Percentiles rank a stretch among this genome's conserved stretches.
Evolutionary conservation across 2,888 invertebrate species (phyloP).

Genomic region (Drosophila greeni): DNA sequence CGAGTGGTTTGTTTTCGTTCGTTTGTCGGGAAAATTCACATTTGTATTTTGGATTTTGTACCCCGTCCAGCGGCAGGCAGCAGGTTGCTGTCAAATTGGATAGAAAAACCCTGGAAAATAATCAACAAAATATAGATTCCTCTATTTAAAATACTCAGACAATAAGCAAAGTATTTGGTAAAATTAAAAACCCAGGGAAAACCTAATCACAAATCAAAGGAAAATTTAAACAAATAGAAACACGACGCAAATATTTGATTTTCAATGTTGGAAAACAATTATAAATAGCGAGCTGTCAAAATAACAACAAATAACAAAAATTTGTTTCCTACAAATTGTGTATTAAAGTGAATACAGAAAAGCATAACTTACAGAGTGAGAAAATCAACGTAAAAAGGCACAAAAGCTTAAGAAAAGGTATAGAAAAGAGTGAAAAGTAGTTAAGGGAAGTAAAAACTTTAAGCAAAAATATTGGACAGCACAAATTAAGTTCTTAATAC

Average conservation of each 20-base stretch:
- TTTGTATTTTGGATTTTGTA: conserved; percentile 44
- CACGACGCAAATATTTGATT: not conserved
- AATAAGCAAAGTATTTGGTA: not conserved
- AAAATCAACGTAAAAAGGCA: not conserved
- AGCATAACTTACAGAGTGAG: not conserved
- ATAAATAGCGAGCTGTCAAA: conserved; percentile 1
- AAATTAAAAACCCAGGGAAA: not conserved
- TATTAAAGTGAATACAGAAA: not conserved
- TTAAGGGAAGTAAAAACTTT: no score
- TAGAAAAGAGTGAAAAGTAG: no score
- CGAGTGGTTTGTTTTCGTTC: no score
- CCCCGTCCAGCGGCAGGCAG: conserved; percentile 37
- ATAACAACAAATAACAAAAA: not conserved
- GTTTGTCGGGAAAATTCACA: conserved; percentile 24
- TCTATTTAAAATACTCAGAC: not conserved
- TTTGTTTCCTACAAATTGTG: not conserved
- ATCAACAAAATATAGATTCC: conserved; percentile 1
- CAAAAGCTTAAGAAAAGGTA: not conserved
- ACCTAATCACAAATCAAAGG: conserved; percentile 6
- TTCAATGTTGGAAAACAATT: not conserved
- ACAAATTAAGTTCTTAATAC: not conserved
- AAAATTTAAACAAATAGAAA: not conserved
- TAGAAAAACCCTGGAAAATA: conserved; percentile 31
- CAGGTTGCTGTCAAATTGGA: conserved; percentile 64
- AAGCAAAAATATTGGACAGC: not conserved